Conservation (phyloP, 2,888 invertebrate genomes). For the Luperina testacea region DNA sequence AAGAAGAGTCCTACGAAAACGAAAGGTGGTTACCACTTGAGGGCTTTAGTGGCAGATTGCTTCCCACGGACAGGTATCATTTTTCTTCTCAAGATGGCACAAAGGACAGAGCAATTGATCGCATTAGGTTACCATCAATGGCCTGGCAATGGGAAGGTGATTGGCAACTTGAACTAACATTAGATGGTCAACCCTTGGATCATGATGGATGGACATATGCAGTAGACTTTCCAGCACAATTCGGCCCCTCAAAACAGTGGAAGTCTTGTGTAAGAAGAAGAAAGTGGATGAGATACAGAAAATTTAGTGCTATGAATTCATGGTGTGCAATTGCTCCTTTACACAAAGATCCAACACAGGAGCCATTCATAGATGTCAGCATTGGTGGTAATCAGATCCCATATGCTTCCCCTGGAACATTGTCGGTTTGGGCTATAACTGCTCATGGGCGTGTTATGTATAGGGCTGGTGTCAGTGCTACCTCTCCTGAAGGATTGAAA, state of each 20-base stretch:
- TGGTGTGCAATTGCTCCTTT: slow-evolving; percentile 98
- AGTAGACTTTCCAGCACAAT: slow-evolving; percentile 96
- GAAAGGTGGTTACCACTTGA: slow-evolving; percentile 98
- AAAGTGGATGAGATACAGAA: slow-evolving; percentile 96
- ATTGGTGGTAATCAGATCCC: slow-evolving; percentile 96
- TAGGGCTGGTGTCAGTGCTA: slow-evolving; percentile 94
- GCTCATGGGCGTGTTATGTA: slow-evolving; percentile 97
- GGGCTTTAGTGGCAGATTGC: slow-evolving; percentile 95
- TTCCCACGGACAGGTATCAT: slow-evolving; percentile 96
- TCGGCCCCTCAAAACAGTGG: slow-evolving; percentile 95
- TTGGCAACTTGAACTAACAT: slow-evolving; percentile 95
- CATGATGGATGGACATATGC: slow-evolving; percentile 98
- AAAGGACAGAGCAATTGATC: slow-evolving; percentile 93
- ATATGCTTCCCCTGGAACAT: slow-evolving; percentile 93
- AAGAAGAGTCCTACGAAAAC: slow-evolving; percentile 97
- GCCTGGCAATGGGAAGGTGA: slow-evolving; percentile 99
- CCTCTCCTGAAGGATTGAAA: slow-evolving; percentile 95
- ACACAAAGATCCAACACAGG: slow-evolving; percentile 97
- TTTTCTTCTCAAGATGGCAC: slow-evolving; percentile 96
- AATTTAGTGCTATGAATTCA: slow-evolving; percentile 96
- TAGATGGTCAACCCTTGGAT: slow-evolving; percentile 96
- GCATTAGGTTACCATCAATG: slow-evolving; percentile 96
- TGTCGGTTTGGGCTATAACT: slow-evolving; percentile 98
- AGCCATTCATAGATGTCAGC: slow-evolving; percentile 97
- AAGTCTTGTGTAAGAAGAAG: slow-evolving; percentile 96